Evolutionary conservation across 2,113 vertebrate species (phyloP).

Genomic region (Corvus cornix): DNA sequence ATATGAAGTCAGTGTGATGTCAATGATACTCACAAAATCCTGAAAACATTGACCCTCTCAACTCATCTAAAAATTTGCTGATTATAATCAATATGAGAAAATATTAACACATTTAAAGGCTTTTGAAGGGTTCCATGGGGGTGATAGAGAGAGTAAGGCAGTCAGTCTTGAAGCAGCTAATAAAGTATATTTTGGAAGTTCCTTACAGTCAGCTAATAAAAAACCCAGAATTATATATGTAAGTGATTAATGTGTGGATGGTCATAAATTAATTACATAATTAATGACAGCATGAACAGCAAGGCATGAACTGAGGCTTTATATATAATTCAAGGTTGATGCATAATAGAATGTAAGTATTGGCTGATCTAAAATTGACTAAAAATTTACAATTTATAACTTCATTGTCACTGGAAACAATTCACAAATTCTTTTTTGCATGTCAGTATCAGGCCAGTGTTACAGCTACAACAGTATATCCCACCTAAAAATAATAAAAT

Average conservation of each 20-base stretch:
- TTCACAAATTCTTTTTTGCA: background rate
- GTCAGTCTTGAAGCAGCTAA: background rate
- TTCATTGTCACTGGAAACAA: background rate
- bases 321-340: background rate
- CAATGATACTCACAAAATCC: background rate
- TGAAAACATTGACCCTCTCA: background rate
- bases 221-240: background rate
- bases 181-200: background rate
- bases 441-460: background rate
- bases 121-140: background rate
- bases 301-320: background rate
- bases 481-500: background rate
- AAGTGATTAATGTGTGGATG: background rate
- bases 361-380: background rate
- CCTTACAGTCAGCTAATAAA: background rate
- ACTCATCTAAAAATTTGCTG: background rate
- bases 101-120: background rate
- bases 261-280: background rate
- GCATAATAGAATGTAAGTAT: background rate
- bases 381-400: background rate
- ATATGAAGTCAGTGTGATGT: background rate
- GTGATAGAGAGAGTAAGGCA: background rate
- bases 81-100: constrained; percentile 14
- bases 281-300: background rate
- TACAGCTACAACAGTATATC: background rate